These are phyloP conservation scores for Battus philenor DNA, from an alignment of 1,140 invertebrate genomes.

Conservation along the genomic window DNA sequence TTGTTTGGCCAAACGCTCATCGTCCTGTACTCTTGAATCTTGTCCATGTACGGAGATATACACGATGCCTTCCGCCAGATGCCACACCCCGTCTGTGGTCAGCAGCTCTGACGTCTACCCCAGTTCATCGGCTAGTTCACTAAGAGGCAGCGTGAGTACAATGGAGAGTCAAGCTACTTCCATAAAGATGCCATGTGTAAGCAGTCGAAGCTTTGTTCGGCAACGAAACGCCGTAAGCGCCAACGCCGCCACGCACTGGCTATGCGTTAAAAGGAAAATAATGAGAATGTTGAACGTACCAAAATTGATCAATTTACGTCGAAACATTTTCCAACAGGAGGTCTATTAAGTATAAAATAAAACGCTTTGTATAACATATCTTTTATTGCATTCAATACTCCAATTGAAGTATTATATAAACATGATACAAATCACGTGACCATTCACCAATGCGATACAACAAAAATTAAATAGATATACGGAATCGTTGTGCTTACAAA, in stretches of 20 bases:
- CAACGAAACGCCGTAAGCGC: too few relatives aligned
- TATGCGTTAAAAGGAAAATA: slow-evolving; percentile 3
- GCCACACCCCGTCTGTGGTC: not conserved
- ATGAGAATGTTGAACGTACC: slow-evolving; percentile 4
- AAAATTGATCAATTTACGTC: slow-evolving; percentile 8
- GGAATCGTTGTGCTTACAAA: too few relatives aligned
- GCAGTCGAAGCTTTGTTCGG: too few relatives aligned
- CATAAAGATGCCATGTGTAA: not conserved
- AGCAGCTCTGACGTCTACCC: slow-evolving; percentile 42
- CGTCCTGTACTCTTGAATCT: not conserved
- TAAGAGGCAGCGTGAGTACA: slow-evolving; percentile 1
- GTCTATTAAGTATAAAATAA: slow-evolving; percentile 10
- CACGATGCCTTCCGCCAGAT: too few relatives aligned
- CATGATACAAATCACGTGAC: slow-evolving; percentile 1
- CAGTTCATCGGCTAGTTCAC: slow-evolving; percentile 22
- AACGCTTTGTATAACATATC: not conserved
- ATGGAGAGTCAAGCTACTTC: not conserved
- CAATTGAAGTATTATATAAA: not conserved
- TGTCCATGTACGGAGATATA: slow-evolving; percentile 24
- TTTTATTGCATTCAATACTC: slow-evolving; percentile 12
- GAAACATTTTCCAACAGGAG: slow-evolving; percentile 7
- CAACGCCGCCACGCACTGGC: too few relatives aligned
- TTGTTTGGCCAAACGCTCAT: not conserved
- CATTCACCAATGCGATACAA: too few relatives aligned
- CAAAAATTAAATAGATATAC: too few relatives aligned